These are phyloP conservation scores for Apamea sordens DNA, from an alignment of 2,888 invertebrate species.

Conservation along the genomic window DNA sequence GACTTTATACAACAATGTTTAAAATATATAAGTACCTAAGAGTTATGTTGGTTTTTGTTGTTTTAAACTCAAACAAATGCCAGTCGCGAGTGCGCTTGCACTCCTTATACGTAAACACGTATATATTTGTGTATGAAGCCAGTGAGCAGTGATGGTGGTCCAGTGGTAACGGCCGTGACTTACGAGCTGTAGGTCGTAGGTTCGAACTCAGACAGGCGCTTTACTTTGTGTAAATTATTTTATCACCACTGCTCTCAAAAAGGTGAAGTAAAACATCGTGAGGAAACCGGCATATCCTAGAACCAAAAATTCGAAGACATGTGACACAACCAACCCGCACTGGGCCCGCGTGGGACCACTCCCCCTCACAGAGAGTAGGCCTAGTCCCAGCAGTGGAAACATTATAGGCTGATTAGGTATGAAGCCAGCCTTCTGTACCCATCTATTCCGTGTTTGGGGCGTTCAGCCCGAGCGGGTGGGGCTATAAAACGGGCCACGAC, in stretches of 20 bases:
- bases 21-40: too few species aligned
- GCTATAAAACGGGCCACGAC: constrained; percentile 56
- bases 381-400: too few species aligned
- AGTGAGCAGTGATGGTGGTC: background rate
- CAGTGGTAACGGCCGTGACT: background rate
- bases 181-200: background rate
- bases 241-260: background rate
- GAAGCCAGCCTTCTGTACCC: background rate
- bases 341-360: too few species aligned
- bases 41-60: too few species aligned
- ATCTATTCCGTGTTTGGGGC: background rate
- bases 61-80: background rate
- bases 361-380: too few species aligned
- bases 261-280: background rate
- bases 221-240: background rate
- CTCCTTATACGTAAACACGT: too few species aligned
- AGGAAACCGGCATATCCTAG: background rate
- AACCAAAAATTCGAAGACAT: too few species aligned
- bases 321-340: too few species aligned
- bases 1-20: too few species aligned
- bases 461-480: constrained; percentile 31
- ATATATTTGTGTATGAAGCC: background rate
- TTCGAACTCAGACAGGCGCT: background rate
- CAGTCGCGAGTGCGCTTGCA: background rate
- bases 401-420: too few species aligned